Percentiles rank a stretch among this genome's conserved stretches.
Conservation (phyloP, 2,888 invertebrate genomes). For the Escarpia spicata region DNA sequence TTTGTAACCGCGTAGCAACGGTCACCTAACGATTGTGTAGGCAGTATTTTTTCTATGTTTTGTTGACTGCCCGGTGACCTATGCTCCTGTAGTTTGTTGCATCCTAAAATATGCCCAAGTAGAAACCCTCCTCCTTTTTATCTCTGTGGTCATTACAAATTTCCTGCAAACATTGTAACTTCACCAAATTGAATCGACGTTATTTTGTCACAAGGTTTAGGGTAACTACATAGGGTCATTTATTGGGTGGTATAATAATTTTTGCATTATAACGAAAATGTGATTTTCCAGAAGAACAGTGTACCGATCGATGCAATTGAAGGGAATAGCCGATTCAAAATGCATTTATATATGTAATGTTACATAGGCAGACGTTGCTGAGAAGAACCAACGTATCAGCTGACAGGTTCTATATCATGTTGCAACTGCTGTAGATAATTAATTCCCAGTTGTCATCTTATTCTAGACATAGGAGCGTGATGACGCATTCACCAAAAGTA, state of each 20-base stretch:
- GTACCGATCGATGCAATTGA: not conserved
- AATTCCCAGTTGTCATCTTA: not conserved
- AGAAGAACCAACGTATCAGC: not conserved
- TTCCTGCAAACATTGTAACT: not conserved
- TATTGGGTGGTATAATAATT: too few relatives aligned
- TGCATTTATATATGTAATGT: not conserved
- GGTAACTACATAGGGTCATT: not conserved
- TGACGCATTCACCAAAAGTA: not conserved
- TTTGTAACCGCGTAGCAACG: not conserved
- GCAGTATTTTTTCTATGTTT: slow-evolving; percentile 16
- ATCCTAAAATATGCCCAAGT: not conserved
- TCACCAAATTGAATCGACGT: not conserved
- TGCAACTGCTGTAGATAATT: not conserved
- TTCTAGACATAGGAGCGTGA: not conserved
- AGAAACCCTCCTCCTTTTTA: not conserved
- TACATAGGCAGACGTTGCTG: not conserved
- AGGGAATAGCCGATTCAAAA: not conserved
- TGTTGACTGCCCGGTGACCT: slow-evolving; percentile 13
- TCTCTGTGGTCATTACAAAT: not conserved
- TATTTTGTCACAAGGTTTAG: not conserved
- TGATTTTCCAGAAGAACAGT: not conserved
- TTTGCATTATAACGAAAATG: too few relatives aligned
- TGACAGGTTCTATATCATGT: not conserved
- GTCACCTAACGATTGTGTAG: not conserved
- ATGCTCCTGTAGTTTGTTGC: not conserved